phyloP scores from a whole-genome alignment of 2,888 invertebrate genomes.

The Muschampia plurimacula region DNA sequence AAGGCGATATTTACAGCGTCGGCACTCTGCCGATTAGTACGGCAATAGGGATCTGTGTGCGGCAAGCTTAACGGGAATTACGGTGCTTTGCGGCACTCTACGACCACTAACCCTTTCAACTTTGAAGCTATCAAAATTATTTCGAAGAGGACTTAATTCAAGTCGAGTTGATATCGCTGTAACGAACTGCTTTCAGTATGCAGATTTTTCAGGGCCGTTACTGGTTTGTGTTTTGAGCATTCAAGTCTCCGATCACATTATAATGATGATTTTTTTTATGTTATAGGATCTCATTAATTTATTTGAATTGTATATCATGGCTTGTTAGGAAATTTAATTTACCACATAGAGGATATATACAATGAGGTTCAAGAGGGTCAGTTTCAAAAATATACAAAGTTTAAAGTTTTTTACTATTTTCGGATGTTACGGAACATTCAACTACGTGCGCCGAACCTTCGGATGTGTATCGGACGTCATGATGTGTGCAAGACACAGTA shows the following conservation, averaged over 20 bases:
- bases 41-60: conserved; percentile 62
- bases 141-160: conserved; percentile 64
- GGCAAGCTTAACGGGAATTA: conserved; percentile 63
- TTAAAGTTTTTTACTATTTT: no score
- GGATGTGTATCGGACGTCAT: no score
- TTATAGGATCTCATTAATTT: background rate
- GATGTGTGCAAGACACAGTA: no score
- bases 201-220: conserved; percentile 52
- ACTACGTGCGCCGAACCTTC: no score
- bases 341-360: no score
- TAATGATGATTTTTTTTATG: background rate
- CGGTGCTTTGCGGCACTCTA: conserved; percentile 60
- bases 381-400: no score
- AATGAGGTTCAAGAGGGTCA: no score
- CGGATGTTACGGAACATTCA: no score
- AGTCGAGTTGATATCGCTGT: conserved; percentile 57
- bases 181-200: conserved; percentile 55
- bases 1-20: conserved; percentile 82
- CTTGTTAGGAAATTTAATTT: no score
- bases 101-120: conserved; percentile 74
- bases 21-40: conserved; percentile 84
- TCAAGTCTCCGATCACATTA: background rate
- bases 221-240: conserved; percentile 36
- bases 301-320: no score
- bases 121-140: conserved; percentile 80